These are phyloP conservation scores for Troides oblongomaculatus DNA, from an alignment of 2,888 invertebrate genomes.

Conservation along the genomic window DNA sequence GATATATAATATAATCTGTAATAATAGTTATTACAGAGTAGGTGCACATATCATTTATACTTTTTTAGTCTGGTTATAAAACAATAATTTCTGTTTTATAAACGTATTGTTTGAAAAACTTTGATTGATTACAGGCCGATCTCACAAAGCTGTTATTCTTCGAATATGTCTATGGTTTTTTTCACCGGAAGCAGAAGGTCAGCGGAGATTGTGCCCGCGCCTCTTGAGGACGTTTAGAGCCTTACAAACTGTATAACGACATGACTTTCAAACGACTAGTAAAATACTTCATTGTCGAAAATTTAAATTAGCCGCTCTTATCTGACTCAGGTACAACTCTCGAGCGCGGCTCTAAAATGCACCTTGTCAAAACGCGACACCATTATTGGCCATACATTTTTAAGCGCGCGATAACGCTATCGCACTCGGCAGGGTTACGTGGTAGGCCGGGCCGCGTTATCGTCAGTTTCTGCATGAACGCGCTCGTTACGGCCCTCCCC, in stretches of 20 bases:
- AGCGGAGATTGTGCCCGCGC: neutral
- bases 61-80: too few relatives aligned
- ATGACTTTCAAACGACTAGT: neutral
- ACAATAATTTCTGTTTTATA: too few relatives aligned
- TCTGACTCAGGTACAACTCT: slow-evolving; percentile 26
- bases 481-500: slow-evolving; percentile 65
- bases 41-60: too few relatives aligned
- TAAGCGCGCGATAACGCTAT: slow-evolving; percentile 67
- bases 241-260: too few relatives aligned
- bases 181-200: too few relatives aligned
- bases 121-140: too few relatives aligned
- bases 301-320: slow-evolving; percentile 24
- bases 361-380: slow-evolving; percentile 52
- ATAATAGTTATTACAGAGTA: too few relatives aligned
- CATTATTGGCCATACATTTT: slow-evolving; percentile 77
- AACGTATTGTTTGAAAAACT: too few relatives aligned
- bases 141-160: too few relatives aligned
- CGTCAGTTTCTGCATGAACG: slow-evolving; percentile 79
- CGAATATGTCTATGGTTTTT: too few relatives aligned
- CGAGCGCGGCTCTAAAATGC: slow-evolving; percentile 39
- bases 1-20: too few relatives aligned
- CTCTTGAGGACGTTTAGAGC: too few relatives aligned
- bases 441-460: slow-evolving; percentile 76
- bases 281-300: slow-evolving; percentile 22
- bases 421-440: slow-evolving; percentile 68